Conservation (phyloP, 1,140 invertebrate genomes). For the Trachymyrmex cornetzi region DNA sequence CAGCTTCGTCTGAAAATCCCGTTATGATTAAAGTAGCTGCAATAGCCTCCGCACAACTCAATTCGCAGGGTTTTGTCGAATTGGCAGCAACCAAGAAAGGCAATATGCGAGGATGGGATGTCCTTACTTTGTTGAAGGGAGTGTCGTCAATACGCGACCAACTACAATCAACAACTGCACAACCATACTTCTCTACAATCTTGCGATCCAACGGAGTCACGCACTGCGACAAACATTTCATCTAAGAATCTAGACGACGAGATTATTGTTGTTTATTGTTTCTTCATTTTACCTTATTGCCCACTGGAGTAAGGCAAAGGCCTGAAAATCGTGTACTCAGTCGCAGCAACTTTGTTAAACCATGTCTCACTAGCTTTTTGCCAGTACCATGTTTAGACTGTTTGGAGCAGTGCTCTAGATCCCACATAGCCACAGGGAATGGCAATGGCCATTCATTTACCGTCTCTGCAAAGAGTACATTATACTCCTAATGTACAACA, state of each 20-base stretch:
- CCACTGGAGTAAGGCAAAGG: constrained; percentile 95
- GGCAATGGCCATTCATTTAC: constrained; percentile 73
- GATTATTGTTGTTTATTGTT: too few species aligned
- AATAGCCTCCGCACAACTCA: constrained; percentile 99
- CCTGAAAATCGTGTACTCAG: constrained; percentile 95
- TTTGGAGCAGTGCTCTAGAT: constrained; percentile 97
- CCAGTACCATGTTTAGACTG: constrained; percentile 93
- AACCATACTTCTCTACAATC: constrained; percentile 93
- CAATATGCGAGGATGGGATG: constrained; percentile 94
- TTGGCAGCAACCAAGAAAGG: constrained; percentile 99
- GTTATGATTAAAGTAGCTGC: constrained; percentile 97
- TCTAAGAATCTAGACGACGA: not conserved
- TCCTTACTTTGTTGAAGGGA: constrained; percentile 95
- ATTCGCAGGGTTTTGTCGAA: constrained; percentile 97
- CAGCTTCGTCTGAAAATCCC: constrained; percentile 92
- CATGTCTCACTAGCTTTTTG: constrained; percentile 93
- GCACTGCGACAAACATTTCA: constrained; percentile 85
- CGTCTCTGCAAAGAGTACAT: constrained; percentile 65
- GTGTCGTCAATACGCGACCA: constrained; percentile 98
- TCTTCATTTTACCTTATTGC: constrained; percentile 86
- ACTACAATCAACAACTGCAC: constrained; percentile 99
- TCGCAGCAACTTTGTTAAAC: constrained; percentile 93
- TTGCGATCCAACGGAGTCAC: constrained; percentile 92
- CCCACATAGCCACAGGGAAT: constrained; percentile 98
- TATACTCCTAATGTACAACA: too few species aligned